phyloP scores from a whole-genome alignment of 2,113 vertebrate species.

The Brachionichthys hirsutus region DNA sequence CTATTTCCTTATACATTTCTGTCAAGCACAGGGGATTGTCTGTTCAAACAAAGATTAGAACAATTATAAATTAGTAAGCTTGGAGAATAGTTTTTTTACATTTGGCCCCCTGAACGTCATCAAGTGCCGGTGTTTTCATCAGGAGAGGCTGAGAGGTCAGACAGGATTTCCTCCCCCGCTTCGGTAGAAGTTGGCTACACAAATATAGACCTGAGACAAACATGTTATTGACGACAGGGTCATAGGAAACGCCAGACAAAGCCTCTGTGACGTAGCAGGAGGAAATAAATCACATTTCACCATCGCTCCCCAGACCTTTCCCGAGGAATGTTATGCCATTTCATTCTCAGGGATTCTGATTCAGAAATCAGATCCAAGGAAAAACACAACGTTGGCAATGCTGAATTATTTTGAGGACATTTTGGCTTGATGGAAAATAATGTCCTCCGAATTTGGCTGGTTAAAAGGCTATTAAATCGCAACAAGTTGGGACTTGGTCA shows the following conservation, averaged over 20 bases:
- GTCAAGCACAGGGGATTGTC: slow-evolving; percentile 3
- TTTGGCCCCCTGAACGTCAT: slow-evolving; percentile 52
- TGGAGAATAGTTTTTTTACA: slow-evolving; percentile 39
- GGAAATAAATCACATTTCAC: slow-evolving; percentile 57
- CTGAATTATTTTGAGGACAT: background rate
- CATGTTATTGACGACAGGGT: slow-evolving; percentile 58
- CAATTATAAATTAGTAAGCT: slow-evolving; percentile 32
- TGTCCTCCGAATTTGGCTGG: background rate
- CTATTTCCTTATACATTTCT: background rate
- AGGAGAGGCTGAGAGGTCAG: slow-evolving; percentile 42
- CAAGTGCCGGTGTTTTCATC: slow-evolving; percentile 50
- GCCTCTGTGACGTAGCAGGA: slow-evolving; percentile 50
- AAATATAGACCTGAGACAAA: slow-evolving; percentile 65
- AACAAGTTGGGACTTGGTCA: background rate
- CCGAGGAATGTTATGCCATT: slow-evolving; percentile 41
- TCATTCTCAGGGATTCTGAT: slow-evolving; percentile 28
- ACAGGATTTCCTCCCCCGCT: slow-evolving; percentile 73
- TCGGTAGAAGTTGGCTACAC: slow-evolving; percentile 48
- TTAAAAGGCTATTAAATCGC: no score
- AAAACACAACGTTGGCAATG: background rate
- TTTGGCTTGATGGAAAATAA: background rate
- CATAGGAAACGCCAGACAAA: slow-evolving; percentile 67
- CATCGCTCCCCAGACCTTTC: slow-evolving; percentile 51
- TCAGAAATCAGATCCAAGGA: slow-evolving; percentile 11
- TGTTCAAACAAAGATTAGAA: slow-evolving; percentile 56